Evolutionary conservation across 2,113 vertebrate species (phyloP).

Genomic region (Sisor rabdophorus): DNA sequence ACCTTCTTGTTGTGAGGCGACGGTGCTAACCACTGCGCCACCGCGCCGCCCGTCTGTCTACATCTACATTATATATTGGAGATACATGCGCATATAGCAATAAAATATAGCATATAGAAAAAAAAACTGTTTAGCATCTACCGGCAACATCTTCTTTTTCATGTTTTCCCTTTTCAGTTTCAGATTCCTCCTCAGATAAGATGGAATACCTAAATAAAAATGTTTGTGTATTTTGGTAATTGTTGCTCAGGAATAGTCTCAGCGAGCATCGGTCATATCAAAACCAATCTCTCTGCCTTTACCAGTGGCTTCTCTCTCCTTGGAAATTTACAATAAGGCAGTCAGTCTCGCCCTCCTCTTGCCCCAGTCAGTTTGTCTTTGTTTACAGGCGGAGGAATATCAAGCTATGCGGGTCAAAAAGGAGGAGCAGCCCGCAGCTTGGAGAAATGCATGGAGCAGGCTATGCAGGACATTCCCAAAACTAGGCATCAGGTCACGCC

Average conservation of each 20-base stretch:
- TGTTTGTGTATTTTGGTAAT: neutral
- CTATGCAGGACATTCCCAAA: conserved; percentile 64
- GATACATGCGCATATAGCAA: too few species aligned
- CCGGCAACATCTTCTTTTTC: too few species aligned
- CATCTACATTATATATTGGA: too few species aligned
- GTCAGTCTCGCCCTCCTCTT: neutral
- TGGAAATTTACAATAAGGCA: neutral
- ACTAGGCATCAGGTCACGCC: conserved; percentile 64
- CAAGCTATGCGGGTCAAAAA: conserved; percentile 54
- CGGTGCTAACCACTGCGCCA: too few species aligned
- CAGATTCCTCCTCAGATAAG: neutral
- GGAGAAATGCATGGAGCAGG: conserved; percentile 66
- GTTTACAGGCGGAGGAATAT: conserved; percentile 61
- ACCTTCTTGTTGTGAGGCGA: too few species aligned
- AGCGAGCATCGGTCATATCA: conserved; percentile 12
- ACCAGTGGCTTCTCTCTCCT: neutral
- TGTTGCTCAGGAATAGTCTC: conserved; percentile 30
- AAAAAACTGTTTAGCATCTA: too few species aligned
- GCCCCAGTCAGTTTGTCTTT: neutral
- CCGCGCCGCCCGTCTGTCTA: too few species aligned
- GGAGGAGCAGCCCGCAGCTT: conserved; percentile 62
- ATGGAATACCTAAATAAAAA: neutral
- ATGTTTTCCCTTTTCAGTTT: conserved; percentile 11
- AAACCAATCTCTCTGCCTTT: neutral
- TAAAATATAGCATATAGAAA: too few species aligned